Conservation (phyloP, 1,140 invertebrate genomes). For the Helicoverpa zea region DNA sequence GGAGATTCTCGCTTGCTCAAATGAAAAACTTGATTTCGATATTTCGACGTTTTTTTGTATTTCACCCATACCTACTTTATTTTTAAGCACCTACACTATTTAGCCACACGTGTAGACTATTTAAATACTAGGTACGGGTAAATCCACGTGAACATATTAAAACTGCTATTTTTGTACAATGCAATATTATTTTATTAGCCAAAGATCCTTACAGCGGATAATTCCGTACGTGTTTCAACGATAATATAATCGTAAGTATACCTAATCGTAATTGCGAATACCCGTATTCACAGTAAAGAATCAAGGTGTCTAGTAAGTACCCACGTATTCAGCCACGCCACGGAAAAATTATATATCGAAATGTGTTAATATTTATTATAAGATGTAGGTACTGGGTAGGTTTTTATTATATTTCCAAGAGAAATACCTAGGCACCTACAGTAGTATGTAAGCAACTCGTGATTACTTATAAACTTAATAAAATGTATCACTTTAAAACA, state of each 20-base stretch:
- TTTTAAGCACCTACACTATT: too few species aligned
- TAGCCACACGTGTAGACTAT: too few species aligned
- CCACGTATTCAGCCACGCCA: neutral
- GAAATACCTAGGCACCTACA: neutral
- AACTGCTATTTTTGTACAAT: neutral
- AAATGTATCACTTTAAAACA: too few species aligned
- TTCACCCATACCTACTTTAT: too few species aligned
- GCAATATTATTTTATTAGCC: neutral
- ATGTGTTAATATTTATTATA: neutral
- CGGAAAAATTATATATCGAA: neutral
- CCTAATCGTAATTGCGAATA: conserved; percentile 10
- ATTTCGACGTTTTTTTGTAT: too few species aligned
- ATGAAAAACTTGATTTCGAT: too few species aligned
- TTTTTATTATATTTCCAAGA: neutral
- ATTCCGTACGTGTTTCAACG: conserved; percentile 6
- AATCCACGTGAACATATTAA: neutral
- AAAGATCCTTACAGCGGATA: conserved; percentile 2
- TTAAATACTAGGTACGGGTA: too few species aligned
- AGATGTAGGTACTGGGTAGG: neutral
- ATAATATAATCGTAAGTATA: neutral
- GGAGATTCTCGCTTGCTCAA: too few species aligned
- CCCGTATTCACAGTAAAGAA: conserved; percentile 17
- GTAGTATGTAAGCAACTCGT: too few species aligned
- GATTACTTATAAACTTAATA: too few species aligned
- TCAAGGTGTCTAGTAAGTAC: neutral